Conservation (phyloP, 2,113 vertebrate genomes). For the Misgurnus mizolepis region DNA sequence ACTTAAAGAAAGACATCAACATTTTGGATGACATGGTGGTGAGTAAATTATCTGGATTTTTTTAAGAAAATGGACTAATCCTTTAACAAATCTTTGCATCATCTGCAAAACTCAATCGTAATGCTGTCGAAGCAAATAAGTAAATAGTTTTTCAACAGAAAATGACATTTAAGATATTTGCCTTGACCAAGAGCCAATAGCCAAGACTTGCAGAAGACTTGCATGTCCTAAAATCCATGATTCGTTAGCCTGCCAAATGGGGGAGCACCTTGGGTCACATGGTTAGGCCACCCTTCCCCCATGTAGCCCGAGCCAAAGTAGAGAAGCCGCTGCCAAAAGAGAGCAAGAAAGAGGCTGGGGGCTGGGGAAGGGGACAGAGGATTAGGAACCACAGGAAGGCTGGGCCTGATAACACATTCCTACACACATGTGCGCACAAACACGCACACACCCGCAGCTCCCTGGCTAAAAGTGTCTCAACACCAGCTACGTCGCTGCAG, state of each 20-base stretch:
- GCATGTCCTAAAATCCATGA: constrained; percentile 39
- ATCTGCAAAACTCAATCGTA: too few relatives aligned
- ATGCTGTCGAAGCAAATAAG: too few relatives aligned
- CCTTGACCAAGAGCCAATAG: background rate
- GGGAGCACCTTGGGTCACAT: constrained; percentile 39
- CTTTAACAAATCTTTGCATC: too few relatives aligned
- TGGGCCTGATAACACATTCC: constrained; percentile 57
- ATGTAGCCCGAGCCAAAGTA: constrained; percentile 9
- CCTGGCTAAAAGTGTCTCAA: constrained; percentile 9
- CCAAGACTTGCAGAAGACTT: constrained; percentile 14
- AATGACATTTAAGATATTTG: background rate
- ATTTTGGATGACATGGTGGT: too few relatives aligned
- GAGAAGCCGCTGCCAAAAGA: constrained; percentile 21
- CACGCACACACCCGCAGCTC: background rate
- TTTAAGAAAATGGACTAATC: too few relatives aligned
- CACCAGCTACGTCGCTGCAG: background rate
- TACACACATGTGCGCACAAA: constrained; percentile 38
- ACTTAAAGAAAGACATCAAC: too few relatives aligned
- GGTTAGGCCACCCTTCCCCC: constrained; percentile 30
- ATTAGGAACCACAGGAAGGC: constrained; percentile 57
- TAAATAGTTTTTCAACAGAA: too few relatives aligned
- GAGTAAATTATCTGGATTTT: too few relatives aligned
- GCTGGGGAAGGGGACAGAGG: constrained; percentile 32
- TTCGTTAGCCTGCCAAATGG: constrained; percentile 35
- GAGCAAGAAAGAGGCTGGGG: constrained; percentile 27